Conservation (phyloP, 2,113 vertebrate genomes). For the Puma concolor region DNA sequence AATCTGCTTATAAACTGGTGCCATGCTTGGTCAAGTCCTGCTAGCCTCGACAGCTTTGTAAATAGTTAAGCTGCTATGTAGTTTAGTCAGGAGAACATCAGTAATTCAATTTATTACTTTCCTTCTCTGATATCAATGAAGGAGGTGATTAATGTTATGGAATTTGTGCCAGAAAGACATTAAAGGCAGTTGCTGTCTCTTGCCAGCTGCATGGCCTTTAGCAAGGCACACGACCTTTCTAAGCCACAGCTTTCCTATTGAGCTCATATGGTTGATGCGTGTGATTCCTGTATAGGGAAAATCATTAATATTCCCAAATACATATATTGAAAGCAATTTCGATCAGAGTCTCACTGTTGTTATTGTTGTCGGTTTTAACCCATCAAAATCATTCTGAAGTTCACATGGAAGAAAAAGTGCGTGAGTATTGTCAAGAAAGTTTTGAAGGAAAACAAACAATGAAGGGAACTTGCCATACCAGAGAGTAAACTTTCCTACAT, state of each 20-base stretch:
- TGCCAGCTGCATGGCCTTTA: background rate
- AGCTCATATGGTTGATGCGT: background rate
- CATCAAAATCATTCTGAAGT: conserved; percentile 22
- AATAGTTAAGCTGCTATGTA: background rate
- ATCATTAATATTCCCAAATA: background rate
- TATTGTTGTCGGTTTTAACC: background rate
- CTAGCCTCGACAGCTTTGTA: background rate
- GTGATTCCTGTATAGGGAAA: background rate
- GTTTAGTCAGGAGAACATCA: background rate
- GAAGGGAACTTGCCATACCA: background rate
- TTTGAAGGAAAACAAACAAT: background rate
- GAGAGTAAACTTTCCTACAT: background rate
- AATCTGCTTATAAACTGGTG: background rate
- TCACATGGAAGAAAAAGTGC: background rate
- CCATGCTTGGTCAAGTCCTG: background rate
- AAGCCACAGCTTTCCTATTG: background rate
- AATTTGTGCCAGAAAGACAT: background rate
- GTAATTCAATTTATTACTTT: background rate
- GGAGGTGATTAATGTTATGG: background rate
- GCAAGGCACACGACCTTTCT: background rate
- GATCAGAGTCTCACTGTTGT: background rate
- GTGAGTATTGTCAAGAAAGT: background rate
- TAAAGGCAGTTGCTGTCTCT: background rate
- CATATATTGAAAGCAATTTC: background rate
- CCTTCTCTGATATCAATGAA: background rate